Evolutionary conservation across 1,140 invertebrate genomes (phyloP).

Genomic region (Anastatus disparis): DNA sequence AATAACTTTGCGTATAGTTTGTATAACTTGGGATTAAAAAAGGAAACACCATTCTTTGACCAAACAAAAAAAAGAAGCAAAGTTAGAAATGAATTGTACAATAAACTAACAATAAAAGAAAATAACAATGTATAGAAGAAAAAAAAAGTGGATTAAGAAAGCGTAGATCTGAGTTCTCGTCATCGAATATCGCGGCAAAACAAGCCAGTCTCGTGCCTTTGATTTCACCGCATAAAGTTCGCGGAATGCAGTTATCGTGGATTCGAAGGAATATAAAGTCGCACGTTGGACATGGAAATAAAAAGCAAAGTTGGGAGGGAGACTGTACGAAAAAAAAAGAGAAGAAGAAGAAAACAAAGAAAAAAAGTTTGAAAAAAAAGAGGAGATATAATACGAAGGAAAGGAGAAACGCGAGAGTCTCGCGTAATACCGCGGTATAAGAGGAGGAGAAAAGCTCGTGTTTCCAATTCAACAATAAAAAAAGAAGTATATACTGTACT

Average conservation of each 20-base stretch:
- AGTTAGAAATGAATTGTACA: no score
- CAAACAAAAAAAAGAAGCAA: no score
- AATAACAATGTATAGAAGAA: no score
- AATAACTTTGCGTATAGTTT: no score
- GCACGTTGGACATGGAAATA: conserved; percentile 29
- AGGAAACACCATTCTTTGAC: no score
- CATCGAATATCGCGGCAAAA: neutral
- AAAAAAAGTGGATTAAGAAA: neutral
- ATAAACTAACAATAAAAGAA: no score
- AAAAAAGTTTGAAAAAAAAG: no score
- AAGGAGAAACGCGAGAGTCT: conserved; percentile 9
- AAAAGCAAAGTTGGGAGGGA: neutral
- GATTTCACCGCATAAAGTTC: conserved; percentile 31
- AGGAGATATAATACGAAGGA: no score
- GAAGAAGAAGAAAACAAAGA: neutral
- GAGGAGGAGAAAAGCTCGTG: conserved; percentile 33
- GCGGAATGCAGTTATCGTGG: conserved; percentile 35
- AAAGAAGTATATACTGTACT: neutral
- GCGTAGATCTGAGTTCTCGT: no score
- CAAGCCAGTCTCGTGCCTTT: neutral
- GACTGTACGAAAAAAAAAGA: no score
- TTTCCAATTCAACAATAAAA: conserved; percentile 40
- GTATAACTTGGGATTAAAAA: no score
- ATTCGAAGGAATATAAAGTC: conserved; percentile 36
- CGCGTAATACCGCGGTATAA: neutral